Evolutionary conservation across 2,797 vertebrate species (phyloP).

Genomic region (Geotrypetes seraphini): DNA sequence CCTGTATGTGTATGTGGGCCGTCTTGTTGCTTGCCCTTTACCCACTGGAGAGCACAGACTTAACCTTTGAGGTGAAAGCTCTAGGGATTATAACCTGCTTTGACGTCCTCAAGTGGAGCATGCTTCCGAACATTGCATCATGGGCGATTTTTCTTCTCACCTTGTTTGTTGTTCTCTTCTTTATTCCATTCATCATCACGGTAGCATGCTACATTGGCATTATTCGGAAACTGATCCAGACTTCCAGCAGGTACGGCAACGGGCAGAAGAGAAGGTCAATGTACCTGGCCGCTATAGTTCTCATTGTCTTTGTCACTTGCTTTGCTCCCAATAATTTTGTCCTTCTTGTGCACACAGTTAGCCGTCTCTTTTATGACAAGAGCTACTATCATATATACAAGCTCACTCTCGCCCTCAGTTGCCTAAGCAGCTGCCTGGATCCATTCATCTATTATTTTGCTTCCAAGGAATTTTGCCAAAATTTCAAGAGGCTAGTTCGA

Average conservation of each 20-base stretch:
- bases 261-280: slow-evolving; percentile 62
- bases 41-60: slow-evolving; percentile 67
- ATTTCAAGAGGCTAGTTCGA: slow-evolving; percentile 47
- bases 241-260: slow-evolving; percentile 17
- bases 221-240: slow-evolving; percentile 59
- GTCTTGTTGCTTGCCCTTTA: slow-evolving; percentile 55
- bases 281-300: slow-evolving; percentile 59
- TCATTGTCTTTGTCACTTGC: slow-evolving; percentile 71
- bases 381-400: slow-evolving; percentile 80
- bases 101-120: slow-evolving; percentile 68
- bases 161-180: slow-evolving; percentile 64
- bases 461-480: slow-evolving; percentile 77
- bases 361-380: slow-evolving; percentile 44
- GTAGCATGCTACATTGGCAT: slow-evolving; percentile 72
- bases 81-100: slow-evolving; percentile 81
- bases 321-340: slow-evolving; percentile 84
- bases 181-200: slow-evolving; percentile 73
- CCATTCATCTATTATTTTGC: slow-evolving; percentile 95
- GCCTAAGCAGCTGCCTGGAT: slow-evolving; percentile 84
- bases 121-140: slow-evolving; percentile 56
- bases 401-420: slow-evolving; percentile 76
- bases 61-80: slow-evolving; percentile 62
- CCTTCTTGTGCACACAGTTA: slow-evolving; percentile 65
- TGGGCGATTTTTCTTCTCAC: slow-evolving; percentile 75
- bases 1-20: slow-evolving; percentile 66